Evolutionary conservation across 2,797 vertebrate genomes (phyloP), one percentile per base, ranked within the genome.

Genomic region (Selene dorsalis): DNA sequence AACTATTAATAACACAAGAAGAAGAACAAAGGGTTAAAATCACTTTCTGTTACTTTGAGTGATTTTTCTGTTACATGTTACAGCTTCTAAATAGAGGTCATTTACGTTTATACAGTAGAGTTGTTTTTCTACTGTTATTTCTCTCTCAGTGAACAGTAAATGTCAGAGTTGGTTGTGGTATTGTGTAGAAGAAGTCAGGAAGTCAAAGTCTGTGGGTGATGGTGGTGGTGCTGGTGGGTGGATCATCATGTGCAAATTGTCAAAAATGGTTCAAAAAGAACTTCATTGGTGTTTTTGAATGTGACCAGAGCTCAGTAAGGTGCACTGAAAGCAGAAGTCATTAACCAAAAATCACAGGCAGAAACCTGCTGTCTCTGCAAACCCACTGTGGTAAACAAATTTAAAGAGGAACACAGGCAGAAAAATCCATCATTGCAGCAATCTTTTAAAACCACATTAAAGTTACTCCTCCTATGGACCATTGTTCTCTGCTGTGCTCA

Each of bases 331-430:
- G 82, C 75, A 77, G 74, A 88, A 84, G 41, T 41, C 69, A 62
- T 86, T 77, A 79, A 63, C 64, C 53, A 39, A 62, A 55, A 58
- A 79, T 81, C 81, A 61, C 72, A 77, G 71, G 48, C 69, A 79
- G 69, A 84, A 94, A 92, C 69, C 86, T 93, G 93, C 93, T 91
- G 92, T 2, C 67, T 88, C 84, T 73, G 90, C 93, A 93, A 80
- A 90, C 61, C 67, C 64, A 69, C 63, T 4, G 76, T 26, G 79
- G 87, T 87, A 86, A 93, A 91, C 77, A 83, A 53, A 12, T 77
- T 85, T 84, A 84, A 93, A 92, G 73, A 77, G 88, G 82, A 87
- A 90, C 88, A 83, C 69, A 52, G 17, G 61, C 52, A 69, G 78
- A 63, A 73, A 73, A 79, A 60, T 55, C 45, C 75, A 73, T 56